A percentile compares a stretch with the other conserved stretches of the same genome.
Evolutionary conservation across 1,140 invertebrate genomes (phyloP).

Genomic region (Aphidius gifuensis): DNA sequence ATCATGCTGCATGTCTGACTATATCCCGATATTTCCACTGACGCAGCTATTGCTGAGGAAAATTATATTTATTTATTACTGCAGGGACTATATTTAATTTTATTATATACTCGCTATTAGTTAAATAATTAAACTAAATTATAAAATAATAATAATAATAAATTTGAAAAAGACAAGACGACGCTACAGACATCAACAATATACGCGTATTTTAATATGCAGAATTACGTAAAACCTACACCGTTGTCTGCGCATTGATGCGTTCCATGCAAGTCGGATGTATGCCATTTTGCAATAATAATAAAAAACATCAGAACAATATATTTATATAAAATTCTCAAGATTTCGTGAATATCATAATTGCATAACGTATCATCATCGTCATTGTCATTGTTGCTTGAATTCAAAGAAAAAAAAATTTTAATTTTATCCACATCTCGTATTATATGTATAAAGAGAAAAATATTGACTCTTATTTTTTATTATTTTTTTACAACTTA

Average conservation of each 20-base stretch:
- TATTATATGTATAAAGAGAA: too few relatives aligned
- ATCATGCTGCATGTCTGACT: background rate
- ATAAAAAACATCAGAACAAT: constrained; percentile 43
- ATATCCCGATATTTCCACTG: background rate
- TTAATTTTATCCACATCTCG: too few relatives aligned
- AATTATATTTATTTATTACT: too few relatives aligned
- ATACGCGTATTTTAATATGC: background rate
- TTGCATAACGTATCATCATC: background rate
- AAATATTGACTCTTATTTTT: too few relatives aligned
- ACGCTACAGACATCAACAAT: too few relatives aligned
- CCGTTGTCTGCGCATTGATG: constrained; percentile 37
- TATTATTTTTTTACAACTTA: too few relatives aligned
- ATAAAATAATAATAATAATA: background rate
- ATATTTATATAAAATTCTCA: constrained; percentile 38
- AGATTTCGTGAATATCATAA: constrained; percentile 34
- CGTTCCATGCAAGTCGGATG: constrained; percentile 45
- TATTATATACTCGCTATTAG: too few relatives aligned
- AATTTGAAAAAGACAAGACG: too few relatives aligned
- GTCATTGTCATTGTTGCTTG: background rate
- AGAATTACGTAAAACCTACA: constrained; percentile 44
- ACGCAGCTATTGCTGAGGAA: background rate
- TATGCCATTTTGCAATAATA: constrained; percentile 52
- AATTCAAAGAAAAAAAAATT: background rate
- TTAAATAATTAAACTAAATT: background rate
- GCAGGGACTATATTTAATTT: too few relatives aligned